Conservation (phyloP, 1,140 invertebrate genomes). For the Hydropsyche tenuis region DNA sequence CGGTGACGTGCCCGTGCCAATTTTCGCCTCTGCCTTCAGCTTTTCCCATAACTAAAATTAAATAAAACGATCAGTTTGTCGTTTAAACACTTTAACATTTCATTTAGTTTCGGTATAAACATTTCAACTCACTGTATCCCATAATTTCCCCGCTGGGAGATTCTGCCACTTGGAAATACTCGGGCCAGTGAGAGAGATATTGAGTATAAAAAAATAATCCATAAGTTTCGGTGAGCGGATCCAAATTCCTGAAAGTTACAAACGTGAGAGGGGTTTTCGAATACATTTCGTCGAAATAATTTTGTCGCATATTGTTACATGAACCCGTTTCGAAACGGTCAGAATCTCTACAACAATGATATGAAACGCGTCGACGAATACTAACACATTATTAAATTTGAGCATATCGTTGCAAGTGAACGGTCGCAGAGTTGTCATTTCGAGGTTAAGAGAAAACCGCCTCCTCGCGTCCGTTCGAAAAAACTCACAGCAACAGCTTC, state of each 20-base stretch:
- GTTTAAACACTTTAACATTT: no score
- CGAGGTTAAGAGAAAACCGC: background rate
- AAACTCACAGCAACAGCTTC: no score
- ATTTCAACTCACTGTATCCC: constrained; percentile 90
- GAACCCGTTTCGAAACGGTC: no score
- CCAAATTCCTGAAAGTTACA: constrained; percentile 80
- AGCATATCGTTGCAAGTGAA: constrained; percentile 96
- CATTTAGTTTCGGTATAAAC: no score
- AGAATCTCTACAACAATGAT: no score
- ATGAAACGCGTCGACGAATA: no score
- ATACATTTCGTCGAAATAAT: no score
- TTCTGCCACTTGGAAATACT: constrained; percentile 97
- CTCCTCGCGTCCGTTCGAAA: no score
- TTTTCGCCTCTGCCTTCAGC: constrained; percentile 93
- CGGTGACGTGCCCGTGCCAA: constrained; percentile 99
- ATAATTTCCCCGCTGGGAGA: constrained; percentile 94
- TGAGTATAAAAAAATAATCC: constrained; percentile 97
- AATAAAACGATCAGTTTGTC: constrained; percentile 48
- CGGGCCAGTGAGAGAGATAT: constrained; percentile 98
- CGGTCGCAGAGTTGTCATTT: constrained; percentile 91
- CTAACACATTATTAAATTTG: constrained; percentile 95
- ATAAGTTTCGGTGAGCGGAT: constrained; percentile 97
- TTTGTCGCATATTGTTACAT: no score
- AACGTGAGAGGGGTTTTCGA: no score
- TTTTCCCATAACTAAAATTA: constrained; percentile 94